phyloP scores from a whole-genome alignment of 2,113 vertebrate genomes.

The Petrocephalus zakoni region DNA sequence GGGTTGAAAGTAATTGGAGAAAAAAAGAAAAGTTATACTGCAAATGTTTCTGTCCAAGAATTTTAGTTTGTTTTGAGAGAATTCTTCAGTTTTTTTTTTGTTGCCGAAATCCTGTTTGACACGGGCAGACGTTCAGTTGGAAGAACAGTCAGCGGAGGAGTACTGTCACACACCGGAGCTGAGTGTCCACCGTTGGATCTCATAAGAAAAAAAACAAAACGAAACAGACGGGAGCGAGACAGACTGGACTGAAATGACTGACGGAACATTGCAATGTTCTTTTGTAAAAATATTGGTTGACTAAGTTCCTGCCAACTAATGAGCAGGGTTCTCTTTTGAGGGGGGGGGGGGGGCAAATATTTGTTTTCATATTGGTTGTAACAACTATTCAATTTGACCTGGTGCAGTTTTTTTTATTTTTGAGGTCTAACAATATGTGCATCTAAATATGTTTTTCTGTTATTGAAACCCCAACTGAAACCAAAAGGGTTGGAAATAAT shows the following conservation, averaged over 20 bases:
- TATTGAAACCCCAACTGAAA: too few species aligned
- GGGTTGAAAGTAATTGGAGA: too few species aligned
- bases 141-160: too few species aligned
- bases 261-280: background rate
- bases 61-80: background rate
- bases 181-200: background rate
- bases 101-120: background rate
- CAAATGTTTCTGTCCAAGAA: background rate
- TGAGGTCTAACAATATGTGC: background rate
- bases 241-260: background rate
- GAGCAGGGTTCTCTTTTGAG: background rate
- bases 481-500: background rate
- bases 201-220: background rate
- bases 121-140: background rate
- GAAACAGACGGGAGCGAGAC: background rate
- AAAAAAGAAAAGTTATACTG: background rate
- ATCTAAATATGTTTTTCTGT: too few species aligned
- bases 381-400: background rate
- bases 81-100: background rate
- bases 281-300: background rate
- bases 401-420: background rate
- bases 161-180: too few species aligned
- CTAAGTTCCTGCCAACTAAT: background rate
- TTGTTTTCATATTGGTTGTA: background rate
- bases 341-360: too few species aligned